Base-by-base conservation (phyloP, 1,140 invertebrate genomes). In the Mycetomoellerius zeteki region DNA sequence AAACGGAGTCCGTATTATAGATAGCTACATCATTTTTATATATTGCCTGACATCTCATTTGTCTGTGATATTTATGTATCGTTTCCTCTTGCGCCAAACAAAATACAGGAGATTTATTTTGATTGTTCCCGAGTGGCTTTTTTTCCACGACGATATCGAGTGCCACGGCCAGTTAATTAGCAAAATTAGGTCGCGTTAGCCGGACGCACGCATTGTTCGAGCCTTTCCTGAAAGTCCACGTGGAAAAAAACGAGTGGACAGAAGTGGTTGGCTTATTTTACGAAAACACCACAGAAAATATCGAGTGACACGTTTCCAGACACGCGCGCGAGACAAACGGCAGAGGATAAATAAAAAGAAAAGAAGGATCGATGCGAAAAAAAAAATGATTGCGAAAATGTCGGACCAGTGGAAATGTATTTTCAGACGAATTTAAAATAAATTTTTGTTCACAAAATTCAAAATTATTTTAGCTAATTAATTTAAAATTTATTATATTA, bases 101-200 rank as follows among this genome's bases (percentile, higher is more conserved):
- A 78, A 78, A 30, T 64, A 33, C 7, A 5, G 19, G 3, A 77
- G 75, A 64, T 78, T 78, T 27, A 30, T 50, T 47, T 65, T 30
- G n/a, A 30, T 30, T 43, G 6, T 30, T 56, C 3, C 27, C n/a
- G 6, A 62, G 21, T 2, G 16, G 33, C 19, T 27, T 37, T 8
- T 10, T 65, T 67, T 52, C 21, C 60, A 0, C 19, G 12, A 30
- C 19, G 27, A 33, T 30, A 50, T 78, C 43, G 37, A 64, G 12
- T 50, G 43, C 8, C 65, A 19, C 30, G 30, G 62, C 50, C 52
- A 62, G 8, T 64, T 64, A 86, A 86, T 86, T 86, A 88, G 52
- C 27, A 6, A 84, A 84, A 87, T 87, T 86, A 87, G 62, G 37
- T 33, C 81, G 21, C 71, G 16, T 69, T 64, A 62, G 43, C 21